Base-by-base conservation (phyloP, 2,888 invertebrate genomes). In the Atethmia centrago region DNA sequence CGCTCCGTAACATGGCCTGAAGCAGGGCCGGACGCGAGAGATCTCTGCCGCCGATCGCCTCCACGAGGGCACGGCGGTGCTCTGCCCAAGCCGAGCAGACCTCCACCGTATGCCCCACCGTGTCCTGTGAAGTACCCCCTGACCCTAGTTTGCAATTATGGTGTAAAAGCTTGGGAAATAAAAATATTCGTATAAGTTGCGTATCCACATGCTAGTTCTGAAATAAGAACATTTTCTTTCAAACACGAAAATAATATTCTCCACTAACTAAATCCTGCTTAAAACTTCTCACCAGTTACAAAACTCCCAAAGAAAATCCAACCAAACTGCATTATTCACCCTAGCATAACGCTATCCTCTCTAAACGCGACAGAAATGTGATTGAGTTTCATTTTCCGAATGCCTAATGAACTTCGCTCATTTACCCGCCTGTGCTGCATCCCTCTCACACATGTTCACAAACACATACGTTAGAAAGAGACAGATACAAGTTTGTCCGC, bases 311-410 rank as follows among this genome's bases (percentile, higher is more conserved):
- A 62, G 83, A 75, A 71, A 82, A 71, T 72, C n/a, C 12, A 58
- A 47, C n/a, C 3, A 65, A 65, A 77, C 61, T 82, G 78, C 83
- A 89, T 88, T 85, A 77, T 83, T 79, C 84, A 74, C 71, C 89
- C 58, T 42, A 45, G 85, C 86, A 91, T 91, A 88, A 90, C 82
- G 49, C 88, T 81, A 71, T 90, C 90, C 92, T 42, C 53, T 81
- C 83, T 89, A 90, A 93, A 90, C 89, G 90, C 89, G 90, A 82
- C 88, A 84, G 87, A 87, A 91, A 91, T 93, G 92, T 94, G 93
- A 94, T 94, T 91, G 92, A 93, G 92, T 94, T 94, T 92, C 93
- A 94, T 94, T 93, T 93, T 92, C 91, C 90, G 94, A 94, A 94
- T 94, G 92, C 88, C 88, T 94, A 94, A 94, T 94, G 93, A 94